Base-by-base conservation (phyloP, 2,888 invertebrate species). In the Nudaria mundana region DNA sequence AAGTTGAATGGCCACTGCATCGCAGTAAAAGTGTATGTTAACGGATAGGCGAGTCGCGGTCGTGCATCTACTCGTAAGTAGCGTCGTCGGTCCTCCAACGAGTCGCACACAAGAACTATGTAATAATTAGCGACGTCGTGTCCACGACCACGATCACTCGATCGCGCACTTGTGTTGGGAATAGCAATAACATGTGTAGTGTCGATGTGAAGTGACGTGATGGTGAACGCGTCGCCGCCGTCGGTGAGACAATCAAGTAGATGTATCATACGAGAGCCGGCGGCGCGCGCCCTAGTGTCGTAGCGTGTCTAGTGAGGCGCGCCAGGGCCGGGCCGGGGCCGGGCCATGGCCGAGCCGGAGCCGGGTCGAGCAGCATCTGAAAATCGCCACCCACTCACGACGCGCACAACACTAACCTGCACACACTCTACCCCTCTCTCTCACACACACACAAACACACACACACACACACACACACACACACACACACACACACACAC, bases 321-420 rank as follows among this genome's bases (percentile, higher is more conserved):
- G 7, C 7, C 7, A 5, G 20, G 7, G 40, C 48, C 46, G 52
- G 40, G 48, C 55, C 43, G 52, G 56, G 48, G 50, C 40, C 45
- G 50, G 53, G 41, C 51, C n/a, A n/a, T n/a, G 36, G 40, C 48
- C 46, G 52, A 40, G 48, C 55, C 43, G 53, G 56, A 48, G 50
- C 40, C 45, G 50, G 53, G 41, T 22, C 30, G 18, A 16, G 14
- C 58, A 36, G 52, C 58, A 62, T 41, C 62, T 62, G 62, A 60
- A 62, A 62, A 63, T 56, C 63, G 62, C 57, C 63, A 63, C 62
- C 63, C 52, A 57, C 62, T 62, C 56, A 61, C 56, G 56, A 62
- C 54, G 46, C 45, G 49, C 48, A 40, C 38, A 14, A 40, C 49
- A 43, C 43, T 30, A 20, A 40, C 31, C 41, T 31, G n/a, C 38